Evolutionary conservation across 2,888 invertebrate species (phyloP), one percentile per base, ranked within the genome.

Genomic region (Plutella xylostella): DNA sequence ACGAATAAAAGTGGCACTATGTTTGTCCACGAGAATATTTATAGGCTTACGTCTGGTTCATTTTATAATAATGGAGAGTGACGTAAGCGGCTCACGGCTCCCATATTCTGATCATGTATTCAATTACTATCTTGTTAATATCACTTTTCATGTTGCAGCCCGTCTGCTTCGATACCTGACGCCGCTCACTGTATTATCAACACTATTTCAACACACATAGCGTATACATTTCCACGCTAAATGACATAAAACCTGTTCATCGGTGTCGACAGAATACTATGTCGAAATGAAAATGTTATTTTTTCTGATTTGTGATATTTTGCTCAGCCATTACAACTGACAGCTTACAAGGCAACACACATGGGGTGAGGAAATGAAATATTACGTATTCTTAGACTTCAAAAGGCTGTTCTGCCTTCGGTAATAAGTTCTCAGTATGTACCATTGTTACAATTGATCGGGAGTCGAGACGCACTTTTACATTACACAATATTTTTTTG

Each of bases 71-170:
- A 37, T 12, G 12, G 19, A 20, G 2, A 17, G 22, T 39, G 25
- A 42, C 5, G 31, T 21, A 31, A 42, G 38, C 30, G 25, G 42
- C 25, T 40, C 42, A 14, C 25, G 37, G 30, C 39, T 45, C 43
- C 47, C 45, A 49, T 51, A 65, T 63, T 62, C 65, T 47, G 53
- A 58, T 56, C 62, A 55, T 61, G 63, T 63, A 59, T 60, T 63
- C 60, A 66, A 66, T 65, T 62, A 63, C 56, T 52, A 51, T 45
- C 55, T 54, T 49, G 54, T 45, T 59, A 56, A 55, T 50, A 55
- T 61, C 54, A 59, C 57, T 59, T 56, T 50, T 54, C 42, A 45
- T 48, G 48, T 46, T 42, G 47, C 28, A 31, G 37, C 42, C 43
- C 22, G 30, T 41, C 30, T 30, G 39, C 31, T 5, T 14, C 31